Base-by-base conservation (phyloP, 2,888 invertebrate genomes). In the Volucella zonaria region DNA sequence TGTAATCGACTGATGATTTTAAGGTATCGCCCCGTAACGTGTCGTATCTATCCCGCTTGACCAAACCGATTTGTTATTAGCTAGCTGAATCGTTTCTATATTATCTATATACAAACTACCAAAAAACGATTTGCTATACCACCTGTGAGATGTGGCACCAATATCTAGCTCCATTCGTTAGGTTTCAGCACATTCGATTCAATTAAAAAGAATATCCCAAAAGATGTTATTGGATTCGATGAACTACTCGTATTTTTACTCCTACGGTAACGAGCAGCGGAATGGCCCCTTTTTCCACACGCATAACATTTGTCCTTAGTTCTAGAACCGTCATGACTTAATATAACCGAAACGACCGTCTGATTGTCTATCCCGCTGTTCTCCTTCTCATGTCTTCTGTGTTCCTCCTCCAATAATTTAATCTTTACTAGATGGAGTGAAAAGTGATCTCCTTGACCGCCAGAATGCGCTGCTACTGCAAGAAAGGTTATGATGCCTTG, bases 381-480 rank as follows among this genome's bases (percentile, higher is more conserved):
- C 11, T 14, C 40, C 12, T 49, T 49, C 11, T 31, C 38, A 12
- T 40, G 14, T 8, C 42, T 18, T 49, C 18, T 38, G 15, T 4
- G 89, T 31, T 89, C 6, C 18, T 81, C 83, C 12, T 83, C 80
- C 18, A 77, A 15, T 12, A 78, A 31, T 43, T 81, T 86, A 8
- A 70, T 31, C 49, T 81, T 81, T 8, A n/a, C n/a, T n/a, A n/a
- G n/a, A n/a, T n/a, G n/a, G n/a, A n/a, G n/a, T n/a, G n/a, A n/a
- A n/a, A n/a, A n/a, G n/a, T n/a, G n/a, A n/a, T n/a, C n/a, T n/a
- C n/a, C n/a, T n/a, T n/a, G n/a, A n/a, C n/a, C n/a, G n/a, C n/a
- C n/a, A n/a, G n/a, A n/a, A n/a, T n/a, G n/a, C n/a, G n/a, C n/a
- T n/a, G n/a, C n/a, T n/a, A n/a, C n/a, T n/a, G n/a, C n/a, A n/a